Evolutionary conservation across 1,140 invertebrate genomes (phyloP).

Genomic region (Rhopalosiphum maidis): DNA sequence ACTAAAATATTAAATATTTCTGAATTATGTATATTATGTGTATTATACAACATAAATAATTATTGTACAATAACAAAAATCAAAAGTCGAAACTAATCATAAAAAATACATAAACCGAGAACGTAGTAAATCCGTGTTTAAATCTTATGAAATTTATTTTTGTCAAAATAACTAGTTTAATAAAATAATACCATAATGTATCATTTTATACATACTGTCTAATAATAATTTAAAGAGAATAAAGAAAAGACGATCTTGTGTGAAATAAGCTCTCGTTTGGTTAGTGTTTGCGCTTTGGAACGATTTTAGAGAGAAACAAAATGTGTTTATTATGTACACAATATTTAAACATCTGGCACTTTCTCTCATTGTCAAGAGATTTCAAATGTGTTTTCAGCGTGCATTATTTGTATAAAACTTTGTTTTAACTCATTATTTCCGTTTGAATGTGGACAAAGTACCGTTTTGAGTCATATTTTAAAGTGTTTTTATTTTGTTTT

Average conservation of each 20-base stretch:
- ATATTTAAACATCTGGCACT: neutral
- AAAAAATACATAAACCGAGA: neutral
- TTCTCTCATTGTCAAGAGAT: neutral
- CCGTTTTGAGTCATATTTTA: slow-evolving; percentile 6
- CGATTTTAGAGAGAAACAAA: neutral
- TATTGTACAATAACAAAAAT: neutral
- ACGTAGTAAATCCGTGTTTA: neutral
- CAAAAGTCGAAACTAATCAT: neutral
- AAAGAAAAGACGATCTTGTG: neutral
- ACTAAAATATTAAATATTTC: neutral
- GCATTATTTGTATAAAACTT: slow-evolving; percentile 30
- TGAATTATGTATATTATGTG: neutral
- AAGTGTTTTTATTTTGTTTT: slow-evolving; percentile 24
- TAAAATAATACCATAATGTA: neutral
- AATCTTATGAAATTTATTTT: neutral
- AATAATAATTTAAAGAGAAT: slow-evolving; percentile 10
- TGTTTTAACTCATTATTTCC: slow-evolving; percentile 2
- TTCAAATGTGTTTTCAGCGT: slow-evolving; percentile 5
- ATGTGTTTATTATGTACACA: slow-evolving; percentile 28
- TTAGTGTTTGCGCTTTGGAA: neutral
- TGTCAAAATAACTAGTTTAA: neutral
- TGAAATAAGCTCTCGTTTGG: neutral
- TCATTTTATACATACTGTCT: neutral
- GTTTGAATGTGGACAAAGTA: slow-evolving; percentile 9
- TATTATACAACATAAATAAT: no score